Conservation (phyloP, 2,113 vertebrate species). For the Prinia subflava region DNA sequence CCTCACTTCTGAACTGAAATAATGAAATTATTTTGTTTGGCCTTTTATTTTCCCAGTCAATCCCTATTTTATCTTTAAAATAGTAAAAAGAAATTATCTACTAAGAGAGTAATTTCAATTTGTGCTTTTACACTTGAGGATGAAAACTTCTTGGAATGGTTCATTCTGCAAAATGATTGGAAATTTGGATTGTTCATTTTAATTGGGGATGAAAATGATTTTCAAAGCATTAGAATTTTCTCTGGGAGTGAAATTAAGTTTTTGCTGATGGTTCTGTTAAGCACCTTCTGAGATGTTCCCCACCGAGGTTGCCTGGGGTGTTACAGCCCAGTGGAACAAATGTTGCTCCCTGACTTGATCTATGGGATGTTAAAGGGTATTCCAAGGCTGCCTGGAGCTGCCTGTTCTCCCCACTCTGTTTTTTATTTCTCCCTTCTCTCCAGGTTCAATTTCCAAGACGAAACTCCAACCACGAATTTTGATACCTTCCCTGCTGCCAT, state of each 20-base stretch:
- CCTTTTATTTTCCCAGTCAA: not conserved
- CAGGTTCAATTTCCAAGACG: constrained; percentile 94
- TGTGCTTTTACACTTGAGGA: not conserved
- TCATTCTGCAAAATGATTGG: not conserved
- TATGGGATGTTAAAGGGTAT: not conserved
- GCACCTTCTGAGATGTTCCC: not conserved
- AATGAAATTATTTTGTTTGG: not conserved
- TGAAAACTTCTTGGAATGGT: not conserved
- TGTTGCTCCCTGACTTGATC: not conserved
- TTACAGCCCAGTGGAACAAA: not conserved
- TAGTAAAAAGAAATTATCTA: not conserved
- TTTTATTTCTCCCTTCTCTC: not conserved
- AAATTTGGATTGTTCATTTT: not conserved
- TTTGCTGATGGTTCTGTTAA: not conserved
- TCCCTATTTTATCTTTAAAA: not conserved
- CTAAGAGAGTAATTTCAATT: not conserved
- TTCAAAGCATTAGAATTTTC: not conserved
- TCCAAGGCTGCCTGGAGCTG: not conserved
- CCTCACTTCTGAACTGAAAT: not conserved
- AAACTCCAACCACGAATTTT: constrained; percentile 95
- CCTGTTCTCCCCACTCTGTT: not conserved
- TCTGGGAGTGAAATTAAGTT: not conserved
- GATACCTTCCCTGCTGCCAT: constrained; percentile 97
- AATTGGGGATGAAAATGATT: not conserved
- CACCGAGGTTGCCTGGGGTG: not conserved